Evolutionary conservation across 2,113 vertebrate species (phyloP), one percentile per base, ranked within the genome.

Genomic region (Monopterus albus): DNA sequence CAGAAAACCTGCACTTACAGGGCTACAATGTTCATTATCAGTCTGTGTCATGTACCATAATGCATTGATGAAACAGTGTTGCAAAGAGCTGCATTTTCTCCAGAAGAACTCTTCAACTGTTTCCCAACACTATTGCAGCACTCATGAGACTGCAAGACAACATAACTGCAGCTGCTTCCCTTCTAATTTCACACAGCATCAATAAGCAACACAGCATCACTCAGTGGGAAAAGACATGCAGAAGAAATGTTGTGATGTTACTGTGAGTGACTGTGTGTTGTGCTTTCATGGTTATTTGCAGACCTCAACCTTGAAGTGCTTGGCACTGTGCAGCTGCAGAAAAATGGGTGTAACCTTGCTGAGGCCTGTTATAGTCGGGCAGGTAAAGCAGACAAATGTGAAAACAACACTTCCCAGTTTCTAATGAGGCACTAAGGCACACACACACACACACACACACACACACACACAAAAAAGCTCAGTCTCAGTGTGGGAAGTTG

Each of bases 291-390:
- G 1, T 47, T 28, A 10, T 40, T 69, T 76, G 61, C 55, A 52
- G 66, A 51, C 49, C 53, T 71, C 53, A 83, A 7, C 56, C 55
- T 74, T 64, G 18, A 66, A 75, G 55, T 25, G 13, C 38, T n/a
- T 78, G 68, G 52, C 43, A 38, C 36, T 28, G 8, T 51, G 57
- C 5, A 78, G 29, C 66, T 70, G 52, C 33, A 66, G 55, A 46
- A 58, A 77, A 78, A 53, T 33, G 2, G 17, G 70, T 65, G 20
- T 42, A 64, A 68, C 51, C 61, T 74, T 75, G 69, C 79, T 83
- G 46, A 21, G 47, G 45, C 14, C 36, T 42, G 53, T 83, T 58
- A 72, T 15, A 55, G 49, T 53, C 43, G 57, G 50, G 14, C 51
- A 43, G 46, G 28, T 73, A 53, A 62, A 45, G 45, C 25, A 71